phyloP scores from a whole-genome alignment of 2,113 vertebrate species.

The Pelobates fuscus region DNA sequence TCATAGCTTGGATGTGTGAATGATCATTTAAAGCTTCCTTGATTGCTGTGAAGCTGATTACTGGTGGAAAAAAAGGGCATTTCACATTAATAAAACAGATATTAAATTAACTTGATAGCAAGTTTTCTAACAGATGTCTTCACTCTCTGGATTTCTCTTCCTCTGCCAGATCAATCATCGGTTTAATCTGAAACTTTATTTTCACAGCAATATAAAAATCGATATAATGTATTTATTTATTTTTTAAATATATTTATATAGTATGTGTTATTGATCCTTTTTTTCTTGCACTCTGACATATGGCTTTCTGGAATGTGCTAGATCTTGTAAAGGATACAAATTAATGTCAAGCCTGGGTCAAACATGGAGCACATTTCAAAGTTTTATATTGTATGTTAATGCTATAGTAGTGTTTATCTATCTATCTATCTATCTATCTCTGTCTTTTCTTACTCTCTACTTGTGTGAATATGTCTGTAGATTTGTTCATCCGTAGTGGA shows the following conservation, averaged over 20 bases:
- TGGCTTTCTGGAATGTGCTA: background rate
- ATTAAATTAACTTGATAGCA: constrained; percentile 21
- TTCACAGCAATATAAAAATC: background rate
- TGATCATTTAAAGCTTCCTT: constrained; percentile 19
- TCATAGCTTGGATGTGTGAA: constrained; percentile 7
- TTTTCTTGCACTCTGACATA: background rate
- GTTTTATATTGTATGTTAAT: no score
- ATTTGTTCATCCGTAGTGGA: no score
- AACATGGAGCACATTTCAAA: no score
- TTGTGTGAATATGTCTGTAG: no score
- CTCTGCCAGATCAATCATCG: background rate
- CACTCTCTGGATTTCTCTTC: background rate
- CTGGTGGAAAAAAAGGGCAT: background rate
- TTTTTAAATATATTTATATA: background rate
- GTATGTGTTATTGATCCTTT: background rate
- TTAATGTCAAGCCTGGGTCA: background rate
- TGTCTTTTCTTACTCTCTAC: no score
- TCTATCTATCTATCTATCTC: no score
- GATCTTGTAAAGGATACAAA: background rate
- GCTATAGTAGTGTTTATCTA: no score
- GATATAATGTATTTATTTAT: background rate
- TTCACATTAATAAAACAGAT: constrained; percentile 10
- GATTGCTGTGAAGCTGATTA: constrained; percentile 30
- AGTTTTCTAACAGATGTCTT: background rate
- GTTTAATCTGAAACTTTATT: background rate